Base-by-base conservation (phyloP, 1,140 invertebrate genomes). In the Tenebrio molitor region DNA sequence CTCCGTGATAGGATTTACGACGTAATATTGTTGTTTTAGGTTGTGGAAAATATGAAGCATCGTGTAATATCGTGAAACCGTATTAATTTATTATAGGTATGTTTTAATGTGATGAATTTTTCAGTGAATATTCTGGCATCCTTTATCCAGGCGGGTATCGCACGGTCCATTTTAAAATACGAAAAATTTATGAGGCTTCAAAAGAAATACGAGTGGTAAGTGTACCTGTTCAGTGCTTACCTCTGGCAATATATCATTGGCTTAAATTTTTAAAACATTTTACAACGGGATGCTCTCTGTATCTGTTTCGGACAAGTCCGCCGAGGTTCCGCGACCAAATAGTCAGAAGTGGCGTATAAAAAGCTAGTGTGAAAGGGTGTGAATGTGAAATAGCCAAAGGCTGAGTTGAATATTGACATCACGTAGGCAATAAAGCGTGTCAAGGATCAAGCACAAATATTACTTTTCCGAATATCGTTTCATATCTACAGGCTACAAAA, bases 371-470 rank as follows among this genome's bases (percentile, higher is more conserved):
- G 50, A 29, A 29, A 15, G 50, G 23, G 50, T 58, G 50, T 29
- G 50, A 58, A 58, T 33, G 50, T 44, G 25, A 19, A 66, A 66
- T 25, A 42, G 64, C 64, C 64, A 2, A 34, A 42, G 36, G 64
- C 36, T 42, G 64, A 42, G 16, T 75, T 74, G 70, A 69, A 75
- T 73, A 78, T 78, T 76, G 77, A 76, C 75, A 76, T 76, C 77
- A 78, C 77, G 77, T 78, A 78, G 77, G 75, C 77, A 75, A 78
- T 78, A 78, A 78, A 76, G 75, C 73, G 77, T 78, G 77, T 78
- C 77, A 73, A 75, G 73, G 75, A 76, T 78, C 77, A 73, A 66
- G 70, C 71, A 53, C 74, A 75, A 75, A 75, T 75, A 75, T 75
- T 75, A 75, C 74, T 75, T 75, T 72, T 72, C 64, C 74, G 65